phyloP scores from a whole-genome alignment of 2,888 invertebrate genomes.

The Drepanosiphum platanoidis region DNA sequence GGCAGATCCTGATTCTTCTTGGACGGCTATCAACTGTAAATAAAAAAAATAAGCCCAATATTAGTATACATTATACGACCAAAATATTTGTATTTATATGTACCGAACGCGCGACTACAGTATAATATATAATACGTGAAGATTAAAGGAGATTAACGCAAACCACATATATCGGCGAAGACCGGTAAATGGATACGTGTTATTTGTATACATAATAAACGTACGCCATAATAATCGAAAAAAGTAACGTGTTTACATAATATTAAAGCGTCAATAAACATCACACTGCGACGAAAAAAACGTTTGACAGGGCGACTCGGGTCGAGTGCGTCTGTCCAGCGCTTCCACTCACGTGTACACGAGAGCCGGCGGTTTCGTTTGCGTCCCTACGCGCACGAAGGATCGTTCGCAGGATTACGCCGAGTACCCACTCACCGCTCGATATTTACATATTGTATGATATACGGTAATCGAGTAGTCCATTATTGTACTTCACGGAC shows the following conservation, averaged over 20 bases:
- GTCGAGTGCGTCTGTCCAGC: neutral
- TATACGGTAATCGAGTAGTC: neutral
- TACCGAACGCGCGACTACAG: neutral
- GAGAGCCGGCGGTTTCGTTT: slow-evolving; percentile 4
- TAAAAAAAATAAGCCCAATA: slow-evolving; percentile 20
- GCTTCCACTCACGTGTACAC: neutral
- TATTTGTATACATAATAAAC: neutral
- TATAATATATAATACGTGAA: neutral
- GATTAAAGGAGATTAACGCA: slow-evolving; percentile 57
- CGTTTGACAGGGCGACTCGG: neutral
- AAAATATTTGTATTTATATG: slow-evolving; percentile 46
- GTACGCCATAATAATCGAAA: slow-evolving; percentile 1
- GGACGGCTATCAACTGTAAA: slow-evolving; percentile 54
- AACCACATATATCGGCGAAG: slow-evolving; percentile 2
- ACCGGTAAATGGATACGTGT: slow-evolving; percentile 26
- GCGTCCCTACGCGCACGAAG: neutral
- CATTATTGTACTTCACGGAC: slow-evolving; percentile 15
- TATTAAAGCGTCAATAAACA: no score
- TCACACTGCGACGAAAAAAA: no score
- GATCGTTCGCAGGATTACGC: neutral
- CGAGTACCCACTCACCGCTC: neutral
- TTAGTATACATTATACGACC: neutral
- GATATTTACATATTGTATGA: neutral
- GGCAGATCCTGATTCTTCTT: slow-evolving; percentile 59
- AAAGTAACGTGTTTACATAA: slow-evolving; percentile 12